A percentile compares a stretch with the other conserved stretches of the same genome.
phyloP scores from a whole-genome alignment of 1,140 invertebrate genomes.

The Aradophagus sp. region DNA sequence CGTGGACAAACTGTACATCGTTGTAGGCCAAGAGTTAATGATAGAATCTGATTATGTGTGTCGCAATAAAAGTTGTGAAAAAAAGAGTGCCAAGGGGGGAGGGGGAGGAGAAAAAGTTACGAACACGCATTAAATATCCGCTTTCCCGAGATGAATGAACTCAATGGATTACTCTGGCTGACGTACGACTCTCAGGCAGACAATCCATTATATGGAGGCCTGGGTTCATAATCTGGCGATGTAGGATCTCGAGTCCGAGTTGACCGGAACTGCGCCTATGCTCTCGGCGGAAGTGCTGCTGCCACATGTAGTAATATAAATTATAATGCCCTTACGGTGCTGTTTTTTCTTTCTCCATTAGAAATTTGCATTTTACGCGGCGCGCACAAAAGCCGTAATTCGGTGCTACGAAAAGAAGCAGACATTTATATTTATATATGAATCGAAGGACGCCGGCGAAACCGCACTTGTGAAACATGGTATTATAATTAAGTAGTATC shows the following conservation, averaged over 20 bases:
- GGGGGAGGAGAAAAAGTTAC: conserved; percentile 42
- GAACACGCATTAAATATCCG: conserved; percentile 55
- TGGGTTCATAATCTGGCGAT: conserved; percentile 73
- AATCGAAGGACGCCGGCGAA: conserved; percentile 45
- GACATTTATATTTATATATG: conserved; percentile 47
- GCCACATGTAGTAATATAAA: conserved; percentile 75
- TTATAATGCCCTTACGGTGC: conserved; percentile 74
- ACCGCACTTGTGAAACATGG: conserved; percentile 24
- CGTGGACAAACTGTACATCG: too few relatives aligned
- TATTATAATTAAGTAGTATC: conserved; percentile 15
- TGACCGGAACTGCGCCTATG: conserved; percentile 75
- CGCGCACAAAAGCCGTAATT: conserved; percentile 56
- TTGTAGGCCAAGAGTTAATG: too few relatives aligned
- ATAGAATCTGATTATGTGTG: conserved; percentile 33
- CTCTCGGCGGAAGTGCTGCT: conserved; percentile 72
- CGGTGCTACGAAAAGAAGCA: conserved; percentile 34
- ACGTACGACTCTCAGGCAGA: conserved; percentile 69
- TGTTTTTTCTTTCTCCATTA: conserved; percentile 68
- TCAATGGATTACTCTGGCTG: conserved; percentile 65
- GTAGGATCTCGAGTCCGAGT: conserved; percentile 70
- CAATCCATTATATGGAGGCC: conserved; percentile 71
- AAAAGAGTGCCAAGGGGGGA: too few relatives aligned
- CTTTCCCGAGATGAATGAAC: conserved; percentile 58
- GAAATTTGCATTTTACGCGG: conserved; percentile 72
- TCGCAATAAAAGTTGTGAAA: conserved; percentile 46